Evolutionary conservation across 2,888 invertebrate genomes (phyloP).

Genomic region (Venustoraphidia nigricollis): DNA sequence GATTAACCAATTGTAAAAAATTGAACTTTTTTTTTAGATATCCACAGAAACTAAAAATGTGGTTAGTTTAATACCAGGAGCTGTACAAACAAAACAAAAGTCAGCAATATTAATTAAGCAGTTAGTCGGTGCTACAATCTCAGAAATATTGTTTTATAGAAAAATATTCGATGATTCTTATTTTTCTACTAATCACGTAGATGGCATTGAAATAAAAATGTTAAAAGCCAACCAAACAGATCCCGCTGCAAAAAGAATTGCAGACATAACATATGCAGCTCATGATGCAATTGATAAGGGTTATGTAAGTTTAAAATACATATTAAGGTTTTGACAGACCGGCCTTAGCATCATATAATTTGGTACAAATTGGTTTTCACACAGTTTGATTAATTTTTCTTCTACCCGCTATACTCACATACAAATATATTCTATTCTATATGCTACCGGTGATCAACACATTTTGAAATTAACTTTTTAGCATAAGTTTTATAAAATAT

Average conservation of each 20-base stretch:
- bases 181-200: neutral
- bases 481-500: too few relatives aligned
- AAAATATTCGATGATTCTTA: neutral
- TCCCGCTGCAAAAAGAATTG: neutral
- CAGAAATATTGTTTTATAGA: neutral
- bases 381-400: too few relatives aligned
- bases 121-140: neutral
- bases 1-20: too few relatives aligned
- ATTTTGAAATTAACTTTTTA: too few relatives aligned
- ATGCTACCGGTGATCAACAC: too few relatives aligned
- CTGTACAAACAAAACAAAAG: neutral
- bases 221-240: neutral
- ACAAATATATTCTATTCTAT: too few relatives aligned
- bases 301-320: neutral
- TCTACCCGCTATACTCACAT: too few relatives aligned
- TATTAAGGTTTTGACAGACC: neutral
- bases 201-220: neutral
- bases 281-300: neutral
- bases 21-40: too few relatives aligned
- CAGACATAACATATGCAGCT: neutral
- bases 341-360: too few relatives aligned
- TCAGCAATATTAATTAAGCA: neutral
- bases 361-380: too few relatives aligned
- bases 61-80: too few relatives aligned
- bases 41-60: too few relatives aligned